A percentile compares a stretch with the other conserved stretches of the same genome.
Conservation (phyloP, 2,888 invertebrate species). For the Scaptomyza parva region DNA sequence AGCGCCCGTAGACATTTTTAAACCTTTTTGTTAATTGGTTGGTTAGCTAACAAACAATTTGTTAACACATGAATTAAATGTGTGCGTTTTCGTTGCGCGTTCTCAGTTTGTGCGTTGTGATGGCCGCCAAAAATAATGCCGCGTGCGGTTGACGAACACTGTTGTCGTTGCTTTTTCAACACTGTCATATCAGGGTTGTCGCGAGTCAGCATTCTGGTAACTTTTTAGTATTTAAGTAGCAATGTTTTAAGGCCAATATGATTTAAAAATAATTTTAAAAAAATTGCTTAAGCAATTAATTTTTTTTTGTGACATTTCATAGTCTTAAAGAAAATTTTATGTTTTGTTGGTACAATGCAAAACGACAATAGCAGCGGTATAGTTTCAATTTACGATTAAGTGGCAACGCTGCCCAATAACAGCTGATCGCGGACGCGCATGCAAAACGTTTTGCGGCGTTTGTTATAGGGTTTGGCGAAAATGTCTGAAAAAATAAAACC, state of each 20-base stretch:
- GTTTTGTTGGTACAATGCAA: neutral
- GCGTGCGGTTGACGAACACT: slow-evolving; percentile 49
- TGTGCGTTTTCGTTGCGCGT: slow-evolving; percentile 5
- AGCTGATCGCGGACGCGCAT: slow-evolving; percentile 63
- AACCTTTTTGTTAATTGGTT: slow-evolving; percentile 46
- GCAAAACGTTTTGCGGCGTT: slow-evolving; percentile 71
- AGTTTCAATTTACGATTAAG: neutral
- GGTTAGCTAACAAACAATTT: slow-evolving; percentile 15
- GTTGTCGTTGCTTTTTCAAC: slow-evolving; percentile 6
- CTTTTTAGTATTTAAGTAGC: neutral
- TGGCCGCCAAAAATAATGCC: slow-evolving; percentile 63
- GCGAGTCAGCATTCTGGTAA: neutral
- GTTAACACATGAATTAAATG: slow-evolving; percentile 33
- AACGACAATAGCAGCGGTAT: neutral
- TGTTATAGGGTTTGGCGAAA: slow-evolving; percentile 18
- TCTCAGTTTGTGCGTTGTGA: slow-evolving; percentile 40
- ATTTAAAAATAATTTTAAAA: too few relatives aligned
- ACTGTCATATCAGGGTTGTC: slow-evolving; percentile 17
- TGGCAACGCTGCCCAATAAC: slow-evolving; percentile 47
- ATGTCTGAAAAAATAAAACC: slow-evolving; percentile 48
- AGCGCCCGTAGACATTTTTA: slow-evolving; percentile 83
- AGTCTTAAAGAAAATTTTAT: neutral
- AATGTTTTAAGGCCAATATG: neutral
- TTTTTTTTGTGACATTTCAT: neutral
- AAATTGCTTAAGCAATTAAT: neutral